phyloP scores from a whole-genome alignment of 2,888 invertebrate species.

The Drosophila heteroneura region DNA sequence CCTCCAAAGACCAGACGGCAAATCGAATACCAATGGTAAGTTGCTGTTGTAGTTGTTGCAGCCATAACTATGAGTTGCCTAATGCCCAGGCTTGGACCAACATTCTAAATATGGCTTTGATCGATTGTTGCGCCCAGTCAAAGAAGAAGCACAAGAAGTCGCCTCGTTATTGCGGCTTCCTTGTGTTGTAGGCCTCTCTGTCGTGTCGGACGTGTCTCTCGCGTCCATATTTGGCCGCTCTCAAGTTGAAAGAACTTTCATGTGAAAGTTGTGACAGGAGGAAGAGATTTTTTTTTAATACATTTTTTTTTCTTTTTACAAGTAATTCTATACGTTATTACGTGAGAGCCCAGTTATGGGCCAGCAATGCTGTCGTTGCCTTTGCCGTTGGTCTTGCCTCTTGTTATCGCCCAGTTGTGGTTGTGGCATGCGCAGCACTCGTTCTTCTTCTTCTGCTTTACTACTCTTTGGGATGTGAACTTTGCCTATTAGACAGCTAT shows the following conservation, averaged over 20 bases:
- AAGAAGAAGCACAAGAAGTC: constrained; percentile 56
- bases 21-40: constrained; percentile 70
- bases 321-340: constrained; percentile 78
- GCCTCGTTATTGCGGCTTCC: constrained; percentile 61
- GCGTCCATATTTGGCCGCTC: constrained; percentile 76
- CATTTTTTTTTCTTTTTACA: constrained; percentile 41
- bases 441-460: constrained; percentile 21
- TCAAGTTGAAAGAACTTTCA: constrained; percentile 82
- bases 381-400: constrained; percentile 43
- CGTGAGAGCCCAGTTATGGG: constrained; percentile 81
- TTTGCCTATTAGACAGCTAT: constrained; percentile 69
- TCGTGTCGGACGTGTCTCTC: constrained; percentile 63
- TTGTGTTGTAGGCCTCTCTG: constrained; percentile 34
- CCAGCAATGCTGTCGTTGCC: constrained; percentile 64
- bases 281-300: constrained; percentile 62
- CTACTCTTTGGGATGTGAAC: constrained; percentile 59
- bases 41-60: constrained; percentile 6
- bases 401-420: constrained; percentile 37
- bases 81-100: constrained; percentile 37
- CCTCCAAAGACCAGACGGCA: constrained; percentile 57
- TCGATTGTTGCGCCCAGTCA: constrained; percentile 62
- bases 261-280: constrained; percentile 81
- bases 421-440: constrained; percentile 34
- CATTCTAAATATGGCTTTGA: constrained; percentile 75
- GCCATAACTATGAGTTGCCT: constrained; percentile 38